A percentile compares a stretch with the other conserved stretches of the same genome.
Evolutionary conservation across 2,888 invertebrate species (phyloP).

Genomic region (Tachystola acroxantha): DNA sequence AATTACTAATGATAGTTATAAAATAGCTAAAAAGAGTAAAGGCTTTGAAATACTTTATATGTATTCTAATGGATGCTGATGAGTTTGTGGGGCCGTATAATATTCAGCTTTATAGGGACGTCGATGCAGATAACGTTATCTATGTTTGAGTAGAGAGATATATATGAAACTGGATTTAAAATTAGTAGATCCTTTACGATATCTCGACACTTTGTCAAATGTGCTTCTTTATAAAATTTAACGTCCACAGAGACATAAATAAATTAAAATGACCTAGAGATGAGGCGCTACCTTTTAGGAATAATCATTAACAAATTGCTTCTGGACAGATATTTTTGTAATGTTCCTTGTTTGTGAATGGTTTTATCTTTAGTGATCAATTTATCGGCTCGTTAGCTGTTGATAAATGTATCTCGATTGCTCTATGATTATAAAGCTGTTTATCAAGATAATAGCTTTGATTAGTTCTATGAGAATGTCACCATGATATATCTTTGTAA

Average conservation of each 20-base stretch:
- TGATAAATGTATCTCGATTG: constrained; percentile 61
- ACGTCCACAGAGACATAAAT: constrained; percentile 49
- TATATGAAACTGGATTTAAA: constrained; percentile 46
- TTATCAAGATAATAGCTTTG: constrained; percentile 54
- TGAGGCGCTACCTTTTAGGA: constrained; percentile 59
- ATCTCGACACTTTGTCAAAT: constrained; percentile 57
- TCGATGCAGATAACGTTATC: constrained; percentile 50
- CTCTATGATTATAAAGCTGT: constrained; percentile 62
- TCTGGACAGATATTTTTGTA: constrained; percentile 60
- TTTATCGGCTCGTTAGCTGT: constrained; percentile 66
- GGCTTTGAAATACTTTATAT: too few relatives aligned
- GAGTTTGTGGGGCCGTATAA: constrained; percentile 20
- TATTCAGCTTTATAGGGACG: constrained; percentile 30
- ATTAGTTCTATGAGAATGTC: constrained; percentile 55
- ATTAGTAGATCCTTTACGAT: constrained; percentile 57
- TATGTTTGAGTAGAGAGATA: constrained; percentile 41
- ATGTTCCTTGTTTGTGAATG: constrained; percentile 60
- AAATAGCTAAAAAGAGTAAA: too few relatives aligned
- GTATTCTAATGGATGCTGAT: constrained; percentile 12
- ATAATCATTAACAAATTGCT: constrained; percentile 62
- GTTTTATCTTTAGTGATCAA: constrained; percentile 62
- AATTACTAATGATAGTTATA: too few relatives aligned
- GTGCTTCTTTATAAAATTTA: constrained; percentile 54
- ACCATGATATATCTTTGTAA: constrained; percentile 21
- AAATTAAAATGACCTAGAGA: constrained; percentile 38